Evolutionary conservation across 2,888 invertebrate species (phyloP), one percentile per base, ranked within the genome.

Genomic region (Rutpela maculata): DNA sequence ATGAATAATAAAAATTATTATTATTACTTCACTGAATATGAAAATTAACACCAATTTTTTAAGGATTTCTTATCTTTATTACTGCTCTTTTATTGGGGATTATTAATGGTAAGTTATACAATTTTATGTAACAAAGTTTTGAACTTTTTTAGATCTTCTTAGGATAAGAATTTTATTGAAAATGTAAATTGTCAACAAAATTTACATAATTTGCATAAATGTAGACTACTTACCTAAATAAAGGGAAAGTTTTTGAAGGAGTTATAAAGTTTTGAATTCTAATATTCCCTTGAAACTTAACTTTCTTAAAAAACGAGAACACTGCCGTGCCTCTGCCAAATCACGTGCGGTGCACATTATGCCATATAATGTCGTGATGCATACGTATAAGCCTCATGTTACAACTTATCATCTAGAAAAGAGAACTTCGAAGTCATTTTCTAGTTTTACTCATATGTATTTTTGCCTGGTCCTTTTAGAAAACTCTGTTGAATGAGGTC

Each of bases 101-200:
- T 43, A 43, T 4, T 43, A 43, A 43, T 43, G 43, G 43, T 12
- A 15, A 43, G 12, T 43, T 43, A 43, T 43, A 43, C 43, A 43
- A 9, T 43, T 43, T 43, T 43, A 43, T 43, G 3, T 43, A 1
- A 0, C 43, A 15, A 43, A 43, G 43, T 43, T 43, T 12, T 43
- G 43, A 43, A 43, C 43, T 43, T 43, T 43, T 43, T 15, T 15
- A 43, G 12, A 43, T 43, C 3, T 15, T 43, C 43, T 43, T 43
- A 15, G 10, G 11, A 57, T 57, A 57, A 57, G 19, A 17, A 17
- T 57, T 18, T 17, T 57, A 57, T 19, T 19, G 57, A 19, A 57
- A 57, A 57, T 19, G 59, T 59, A 59, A 59, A 59, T 59, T 59
- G 59, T 59, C 59, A 59, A 59, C 59, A 59, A 22, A 59, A 59